Percentiles rank a stretch among this genome's conserved stretches.
Conservation (phyloP, 2,797 vertebrate species). For the Ceryle rudis region DNA sequence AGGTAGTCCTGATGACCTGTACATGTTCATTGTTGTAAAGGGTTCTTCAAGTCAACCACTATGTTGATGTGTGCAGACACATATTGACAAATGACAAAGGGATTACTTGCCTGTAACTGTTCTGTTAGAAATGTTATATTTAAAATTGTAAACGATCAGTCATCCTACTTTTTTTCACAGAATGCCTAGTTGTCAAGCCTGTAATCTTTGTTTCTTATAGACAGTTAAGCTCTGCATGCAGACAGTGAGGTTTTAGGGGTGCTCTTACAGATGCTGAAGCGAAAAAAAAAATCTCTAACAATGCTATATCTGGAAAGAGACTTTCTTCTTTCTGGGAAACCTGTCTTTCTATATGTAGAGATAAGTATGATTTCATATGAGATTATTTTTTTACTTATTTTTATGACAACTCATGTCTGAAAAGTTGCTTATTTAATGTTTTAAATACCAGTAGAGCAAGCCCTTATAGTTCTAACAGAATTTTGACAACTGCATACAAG, state of each 20-base stretch:
- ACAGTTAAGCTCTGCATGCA: background rate
- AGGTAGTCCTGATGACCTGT: background rate
- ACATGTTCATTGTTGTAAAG: background rate
- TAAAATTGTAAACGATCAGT: background rate
- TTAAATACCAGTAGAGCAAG: background rate
- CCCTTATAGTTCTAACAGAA: background rate
- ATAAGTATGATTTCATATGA: background rate
- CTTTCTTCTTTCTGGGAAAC: background rate
- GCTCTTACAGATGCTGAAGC: background rate
- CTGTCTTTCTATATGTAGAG: background rate
- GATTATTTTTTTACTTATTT: background rate
- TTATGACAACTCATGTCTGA: background rate
- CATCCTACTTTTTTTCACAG: background rate
- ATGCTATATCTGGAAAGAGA: background rate
- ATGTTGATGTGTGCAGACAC: background rate
- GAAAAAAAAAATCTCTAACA: background rate
- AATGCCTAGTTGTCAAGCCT: background rate
- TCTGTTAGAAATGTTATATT: background rate
- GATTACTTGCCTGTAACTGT: background rate
- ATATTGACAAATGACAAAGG: background rate
- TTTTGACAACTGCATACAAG: background rate
- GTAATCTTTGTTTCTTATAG: background rate
- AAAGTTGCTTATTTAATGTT: background rate
- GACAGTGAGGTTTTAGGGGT: background rate
- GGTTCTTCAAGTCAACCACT: background rate